Base-by-base conservation (phyloP, 2,888 invertebrate species). In the Trissolcus brochymenae region DNA sequence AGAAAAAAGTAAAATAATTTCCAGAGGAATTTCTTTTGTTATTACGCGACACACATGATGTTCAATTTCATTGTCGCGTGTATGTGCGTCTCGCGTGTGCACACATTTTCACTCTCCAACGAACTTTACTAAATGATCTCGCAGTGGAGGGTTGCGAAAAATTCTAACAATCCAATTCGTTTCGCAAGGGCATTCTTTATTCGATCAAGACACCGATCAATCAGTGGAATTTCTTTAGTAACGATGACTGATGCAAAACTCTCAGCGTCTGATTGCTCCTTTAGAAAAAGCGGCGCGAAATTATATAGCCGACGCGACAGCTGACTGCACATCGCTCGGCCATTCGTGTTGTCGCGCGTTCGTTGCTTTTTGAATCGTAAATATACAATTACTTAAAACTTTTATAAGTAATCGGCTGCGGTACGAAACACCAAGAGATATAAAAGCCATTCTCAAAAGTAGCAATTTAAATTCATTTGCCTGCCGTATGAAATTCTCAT, bases 11-110 rank as follows among this genome's bases (percentile, higher is more conserved):
- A 35, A 35, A 35, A 35, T 11, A 35, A 35, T 35, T 35, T 11
- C 1, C 9, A 9, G 35, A 35, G 35, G 35, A 35, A 35, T 35
- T 35, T 11, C 9, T 11, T 35, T 35, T 35, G 35, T 35, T 35
- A 11, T 7, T 9, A 2, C 9, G 9, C 11, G 35, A 35, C 35
- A 11, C 35, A 11, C 25, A 25, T 25, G 25, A 25, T 25, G 25
- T 35, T 35, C 4, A 35, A 35, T 35, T 80, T 79, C 79, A 81
- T 81, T 78, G 75, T 81, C 81, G 80, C 79, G 78, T 75, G 82
- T 81, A 81, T 79, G 59, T 78, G 77, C 74, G 71, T 70, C 76
- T 71, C 62, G 73, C 65, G 72, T 76, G 77, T 78, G 81, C 80
- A 82, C 81, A 82, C 81, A 82, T 82, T 61, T 61, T 70, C 53